Base-by-base conservation (phyloP, 2,797 vertebrate species). In the Rhodeus uyekii region DNA sequence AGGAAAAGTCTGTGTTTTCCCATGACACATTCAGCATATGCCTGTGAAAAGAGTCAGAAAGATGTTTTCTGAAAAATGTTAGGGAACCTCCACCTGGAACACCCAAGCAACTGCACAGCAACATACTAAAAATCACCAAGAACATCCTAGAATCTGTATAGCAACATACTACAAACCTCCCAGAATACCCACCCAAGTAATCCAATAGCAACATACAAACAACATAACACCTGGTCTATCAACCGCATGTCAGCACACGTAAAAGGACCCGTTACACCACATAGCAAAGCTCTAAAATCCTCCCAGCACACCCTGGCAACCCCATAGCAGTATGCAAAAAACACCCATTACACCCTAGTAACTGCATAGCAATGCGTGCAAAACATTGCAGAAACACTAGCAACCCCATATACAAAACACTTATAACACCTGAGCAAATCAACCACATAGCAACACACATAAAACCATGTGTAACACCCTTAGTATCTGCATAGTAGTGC, bases 1-100 rank as follows among this genome's bases (percentile, higher is more conserved):
- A 99, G 90, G 96, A 96, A 91, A 99, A 97, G 92, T 99, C 97
- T 1, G 96, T 96, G 91, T 97, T 95, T 77, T 98, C 96, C 98
- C 98, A 99, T 0, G 95, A 96, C 72, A 98, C 95, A 0, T 99
- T 99, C 90, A 98, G 84, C 90, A 99, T 96, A 89, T 99, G 96
- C 91, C 98, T 98, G 93, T 36, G 39, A 18, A 63, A 39, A 79
- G 13, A 82, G 24, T 50, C 24, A 65, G 12, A 55, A 10, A 87
- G 64, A 76, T 67, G 63, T 67, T 29, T 24, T 34, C 4, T 24
- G 12, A 53, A 32, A 19, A 22, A 22, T 32, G 1, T 22, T 48
- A 6, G 3, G 4, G 9, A 34, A 72, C 22, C 27, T 48, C 44
- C 16, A 29, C 5, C 58, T 6, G 29, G 27, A 60, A 29, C 24